A percentile compares a stretch with the other conserved stretches of the same genome.
Conservation (phyloP, 2,113 vertebrate species). For the Steatornis caripensis region DNA sequence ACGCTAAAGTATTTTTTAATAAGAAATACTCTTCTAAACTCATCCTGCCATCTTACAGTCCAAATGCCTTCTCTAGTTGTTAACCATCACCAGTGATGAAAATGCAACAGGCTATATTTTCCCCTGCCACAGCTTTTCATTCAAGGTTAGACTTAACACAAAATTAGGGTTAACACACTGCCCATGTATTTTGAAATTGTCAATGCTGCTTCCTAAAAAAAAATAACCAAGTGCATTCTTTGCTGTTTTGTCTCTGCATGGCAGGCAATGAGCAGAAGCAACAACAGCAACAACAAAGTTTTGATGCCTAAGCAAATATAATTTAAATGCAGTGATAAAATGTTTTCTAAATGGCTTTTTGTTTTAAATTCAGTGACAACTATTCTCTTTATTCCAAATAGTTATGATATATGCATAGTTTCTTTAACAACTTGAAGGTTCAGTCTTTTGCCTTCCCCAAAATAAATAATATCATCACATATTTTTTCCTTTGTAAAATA, state of each 20-base stretch:
- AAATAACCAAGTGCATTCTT: background rate
- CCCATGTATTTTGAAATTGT: background rate
- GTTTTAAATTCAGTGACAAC: background rate
- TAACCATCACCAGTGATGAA: background rate
- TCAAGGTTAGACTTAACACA: background rate
- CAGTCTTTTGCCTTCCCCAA: background rate
- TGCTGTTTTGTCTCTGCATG: background rate
- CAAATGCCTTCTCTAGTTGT: background rate
- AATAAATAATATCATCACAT: background rate
- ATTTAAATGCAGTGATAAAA: background rate
- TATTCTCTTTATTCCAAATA: background rate
- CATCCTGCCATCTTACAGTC: background rate
- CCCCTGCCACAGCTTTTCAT: background rate
- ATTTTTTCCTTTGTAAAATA: background rate
- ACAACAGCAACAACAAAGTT: background rate
- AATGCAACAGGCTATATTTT: background rate
- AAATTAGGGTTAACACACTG: background rate
- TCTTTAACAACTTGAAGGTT: background rate
- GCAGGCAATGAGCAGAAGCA: background rate
- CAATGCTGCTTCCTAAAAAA: background rate
- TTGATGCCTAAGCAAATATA: background rate
- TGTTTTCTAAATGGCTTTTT: background rate
- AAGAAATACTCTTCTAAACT: background rate
- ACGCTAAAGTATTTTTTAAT: background rate
- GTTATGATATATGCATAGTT: background rate